Conservation (phyloP, 2,888 invertebrate species). For the Lapara coniferarum region DNA sequence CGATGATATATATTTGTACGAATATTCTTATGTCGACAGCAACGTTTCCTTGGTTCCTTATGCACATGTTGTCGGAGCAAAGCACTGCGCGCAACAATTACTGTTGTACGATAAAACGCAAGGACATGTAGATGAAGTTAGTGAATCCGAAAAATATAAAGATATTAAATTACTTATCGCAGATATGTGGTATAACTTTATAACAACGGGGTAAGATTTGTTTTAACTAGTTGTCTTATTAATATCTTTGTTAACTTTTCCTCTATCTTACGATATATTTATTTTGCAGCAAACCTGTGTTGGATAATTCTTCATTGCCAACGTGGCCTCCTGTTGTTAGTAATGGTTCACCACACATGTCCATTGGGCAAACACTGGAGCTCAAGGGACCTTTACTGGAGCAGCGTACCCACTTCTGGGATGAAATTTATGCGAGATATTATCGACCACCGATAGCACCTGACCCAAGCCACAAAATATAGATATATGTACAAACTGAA, state of each 20-base stretch:
- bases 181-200: constrained; percentile 46
- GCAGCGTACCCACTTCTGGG: constrained; percentile 50
- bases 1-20: constrained; percentile 51
- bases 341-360: constrained; percentile 49
- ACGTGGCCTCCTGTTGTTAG: constrained; percentile 48
- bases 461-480: constrained; percentile 25
- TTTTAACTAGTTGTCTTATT: neutral
- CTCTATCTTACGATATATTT: neutral
- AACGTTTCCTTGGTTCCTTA: constrained; percentile 38
- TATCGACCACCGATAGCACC: constrained; percentile 50
- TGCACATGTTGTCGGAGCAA: constrained; percentile 44
- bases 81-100: constrained; percentile 45
- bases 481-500: constrained; percentile 30
- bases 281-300: constrained; percentile 50
- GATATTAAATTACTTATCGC: constrained; percentile 39
- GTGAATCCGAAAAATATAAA: constrained; percentile 33
- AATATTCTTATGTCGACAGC: constrained; percentile 49
- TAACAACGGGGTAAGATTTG: constrained; percentile 41
- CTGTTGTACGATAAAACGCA: constrained; percentile 31
- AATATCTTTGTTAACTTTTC: neutral
- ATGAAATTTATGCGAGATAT: constrained; percentile 49
- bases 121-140: constrained; percentile 25
- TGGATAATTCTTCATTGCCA: constrained; percentile 41
- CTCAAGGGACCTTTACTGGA: constrained; percentile 39
- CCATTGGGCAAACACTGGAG: constrained; percentile 42